Evolutionary conservation across 2,113 vertebrate genomes (phyloP).

Genomic region (Protobothrops flavoviridis): DNA sequence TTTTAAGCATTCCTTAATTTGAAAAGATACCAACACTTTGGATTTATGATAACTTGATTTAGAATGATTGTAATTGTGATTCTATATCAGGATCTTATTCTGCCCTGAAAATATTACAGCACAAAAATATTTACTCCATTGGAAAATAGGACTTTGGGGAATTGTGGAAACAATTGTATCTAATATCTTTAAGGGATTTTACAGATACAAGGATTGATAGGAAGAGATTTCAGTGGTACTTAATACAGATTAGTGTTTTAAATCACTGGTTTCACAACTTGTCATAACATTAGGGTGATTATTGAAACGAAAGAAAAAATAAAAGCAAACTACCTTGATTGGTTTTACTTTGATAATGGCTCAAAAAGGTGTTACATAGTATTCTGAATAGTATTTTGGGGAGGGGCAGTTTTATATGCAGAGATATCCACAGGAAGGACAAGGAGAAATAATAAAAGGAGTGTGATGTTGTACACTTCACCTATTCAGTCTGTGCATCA

Average conservation of each 20-base stretch:
- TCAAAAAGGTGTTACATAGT: background rate
- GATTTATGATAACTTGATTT: constrained; percentile 20
- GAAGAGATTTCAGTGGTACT: background rate
- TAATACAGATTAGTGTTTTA: background rate
- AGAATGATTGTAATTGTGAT: constrained; percentile 7
- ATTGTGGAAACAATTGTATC: background rate
- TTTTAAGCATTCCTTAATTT: constrained; percentile 34
- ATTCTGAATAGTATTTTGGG: background rate
- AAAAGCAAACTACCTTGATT: background rate
- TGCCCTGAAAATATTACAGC: background rate
- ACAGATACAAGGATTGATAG: background rate
- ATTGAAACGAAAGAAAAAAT: background rate
- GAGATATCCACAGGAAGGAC: background rate
- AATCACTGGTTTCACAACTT: background rate
- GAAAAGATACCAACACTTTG: constrained; percentile 34
- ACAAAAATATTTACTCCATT: background rate
- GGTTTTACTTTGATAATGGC: background rate
- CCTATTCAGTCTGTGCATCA: background rate
- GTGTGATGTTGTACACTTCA: background rate
- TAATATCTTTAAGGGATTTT: background rate
- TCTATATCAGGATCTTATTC: background rate
- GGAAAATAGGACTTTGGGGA: background rate
- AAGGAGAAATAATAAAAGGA: background rate
- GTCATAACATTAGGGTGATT: background rate
- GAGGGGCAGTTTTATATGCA: background rate